Percentiles rank a stretch among this genome's conserved stretches.
Evolutionary conservation across 2,113 vertebrate species (phyloP).

Genomic region (Neopipo cinnamomea): DNA sequence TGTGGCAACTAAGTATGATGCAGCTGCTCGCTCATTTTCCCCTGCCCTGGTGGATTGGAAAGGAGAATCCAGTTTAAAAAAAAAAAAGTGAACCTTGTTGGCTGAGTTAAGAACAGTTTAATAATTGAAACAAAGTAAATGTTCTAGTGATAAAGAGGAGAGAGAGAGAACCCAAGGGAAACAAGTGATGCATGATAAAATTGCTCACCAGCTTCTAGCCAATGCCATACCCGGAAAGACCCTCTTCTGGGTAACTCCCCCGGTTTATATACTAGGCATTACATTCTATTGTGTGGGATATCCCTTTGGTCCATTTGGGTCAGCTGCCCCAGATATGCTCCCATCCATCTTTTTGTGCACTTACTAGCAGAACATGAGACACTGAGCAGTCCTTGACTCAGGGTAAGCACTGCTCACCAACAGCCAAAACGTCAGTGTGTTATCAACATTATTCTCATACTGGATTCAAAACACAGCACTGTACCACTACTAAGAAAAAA

Average conservation of each 20-base stretch:
- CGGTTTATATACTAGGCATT: background rate
- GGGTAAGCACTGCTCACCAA: background rate
- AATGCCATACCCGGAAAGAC: background rate
- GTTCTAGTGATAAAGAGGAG: background rate
- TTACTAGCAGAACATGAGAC: background rate
- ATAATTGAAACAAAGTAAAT: background rate
- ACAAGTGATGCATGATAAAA: background rate
- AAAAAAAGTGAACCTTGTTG: background rate
- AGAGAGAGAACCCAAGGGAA: background rate
- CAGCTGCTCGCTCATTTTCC: background rate
- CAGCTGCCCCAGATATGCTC: background rate
- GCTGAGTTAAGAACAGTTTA: background rate
- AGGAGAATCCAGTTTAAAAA: background rate
- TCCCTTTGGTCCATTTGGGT: background rate
- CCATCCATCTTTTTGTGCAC: background rate
- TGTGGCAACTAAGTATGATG: background rate
- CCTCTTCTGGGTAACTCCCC: background rate
- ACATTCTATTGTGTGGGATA: background rate
- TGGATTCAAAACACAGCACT: background rate
- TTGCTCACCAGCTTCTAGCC: background rate
- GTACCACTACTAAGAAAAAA: background rate
- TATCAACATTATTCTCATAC: background rate
- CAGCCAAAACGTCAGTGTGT: background rate
- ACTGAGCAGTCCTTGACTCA: background rate
- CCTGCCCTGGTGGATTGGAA: background rate